Evolutionary conservation across 2,797 vertebrate species (phyloP).

Genomic region (Delichon dasypus): DNA sequence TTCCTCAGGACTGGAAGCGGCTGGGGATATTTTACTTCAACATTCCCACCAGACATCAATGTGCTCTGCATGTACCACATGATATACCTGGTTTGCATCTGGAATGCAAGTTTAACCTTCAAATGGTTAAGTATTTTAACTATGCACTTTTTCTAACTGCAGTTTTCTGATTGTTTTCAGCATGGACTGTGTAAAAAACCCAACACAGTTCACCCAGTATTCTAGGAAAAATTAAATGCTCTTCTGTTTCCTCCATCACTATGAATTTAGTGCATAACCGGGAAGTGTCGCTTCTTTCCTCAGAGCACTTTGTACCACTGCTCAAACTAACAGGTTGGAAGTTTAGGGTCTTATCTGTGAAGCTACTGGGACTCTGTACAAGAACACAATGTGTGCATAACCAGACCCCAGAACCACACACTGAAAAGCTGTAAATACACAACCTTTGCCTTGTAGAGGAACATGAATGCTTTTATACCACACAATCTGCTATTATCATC

Average conservation of each 20-base stretch:
- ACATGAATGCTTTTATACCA: neutral
- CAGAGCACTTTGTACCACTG: neutral
- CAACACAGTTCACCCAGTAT: neutral
- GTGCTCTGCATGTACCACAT: fast-evolving
- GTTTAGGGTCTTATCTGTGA: neutral
- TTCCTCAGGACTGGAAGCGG: neutral
- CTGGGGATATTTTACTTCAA: neutral
- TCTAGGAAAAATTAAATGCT: neutral
- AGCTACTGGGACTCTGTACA: neutral
- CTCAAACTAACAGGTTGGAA: neutral
- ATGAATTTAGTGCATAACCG: neutral
- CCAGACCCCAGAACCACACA: neutral
- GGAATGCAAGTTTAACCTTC: neutral
- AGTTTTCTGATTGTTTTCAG: neutral
- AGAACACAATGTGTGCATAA: fast-evolving
- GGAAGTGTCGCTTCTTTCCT: neutral
- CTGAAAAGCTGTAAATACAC: neutral
- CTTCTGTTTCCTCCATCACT: neutral
- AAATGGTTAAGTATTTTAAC: neutral
- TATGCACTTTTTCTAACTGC: neutral
- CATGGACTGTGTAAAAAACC: neutral
- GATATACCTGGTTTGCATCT: neutral
- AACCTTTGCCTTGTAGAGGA: fast-evolving
- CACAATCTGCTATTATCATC: neutral
- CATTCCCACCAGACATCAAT: neutral